A percentile compares a stretch with the other conserved stretches of the same genome.
Evolutionary conservation across 1,140 invertebrate species (phyloP).

Genomic region (Euborellia annulipes): DNA sequence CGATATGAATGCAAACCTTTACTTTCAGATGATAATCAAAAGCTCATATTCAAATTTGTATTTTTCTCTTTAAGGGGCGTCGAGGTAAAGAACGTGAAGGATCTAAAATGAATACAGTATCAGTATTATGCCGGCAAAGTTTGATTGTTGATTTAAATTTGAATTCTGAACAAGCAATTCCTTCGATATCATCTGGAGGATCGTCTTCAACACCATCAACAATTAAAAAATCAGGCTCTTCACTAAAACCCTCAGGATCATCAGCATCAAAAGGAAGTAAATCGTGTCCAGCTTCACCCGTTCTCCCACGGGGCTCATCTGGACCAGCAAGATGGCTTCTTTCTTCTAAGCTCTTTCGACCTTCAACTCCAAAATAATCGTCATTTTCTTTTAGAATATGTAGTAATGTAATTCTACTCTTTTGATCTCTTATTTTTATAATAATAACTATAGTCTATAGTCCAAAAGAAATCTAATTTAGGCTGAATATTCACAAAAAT

Average conservation of each 20-base stretch:
- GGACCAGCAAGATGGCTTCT: background rate
- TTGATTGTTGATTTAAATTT: conserved; percentile 37
- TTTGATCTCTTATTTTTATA: too few species aligned
- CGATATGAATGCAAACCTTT: too few species aligned
- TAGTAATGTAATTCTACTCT: too few species aligned
- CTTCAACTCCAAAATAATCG: too few species aligned
- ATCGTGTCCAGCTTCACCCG: conserved; percentile 21
- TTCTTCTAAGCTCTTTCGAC: too few species aligned
- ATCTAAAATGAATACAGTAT: conserved; percentile 35
- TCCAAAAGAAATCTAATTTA: too few species aligned
- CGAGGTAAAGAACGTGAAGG: conserved; percentile 27
- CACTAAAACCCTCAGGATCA: conserved; percentile 11
- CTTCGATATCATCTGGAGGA: conserved; percentile 10
- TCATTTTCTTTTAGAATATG: too few species aligned
- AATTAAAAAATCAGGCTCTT: conserved; percentile 6
- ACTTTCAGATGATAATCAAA: too few species aligned
- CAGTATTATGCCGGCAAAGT: conserved; percentile 47
- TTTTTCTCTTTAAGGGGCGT: too few species aligned
- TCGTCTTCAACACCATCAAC: conserved; percentile 4
- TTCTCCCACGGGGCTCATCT: conserved; percentile 11
- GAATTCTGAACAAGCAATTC: conserved; percentile 5
- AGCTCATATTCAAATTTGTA: too few species aligned
- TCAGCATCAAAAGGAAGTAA: conserved; percentile 12
- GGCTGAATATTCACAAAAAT: too few species aligned
- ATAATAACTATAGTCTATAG: too few species aligned